These are phyloP conservation scores for Cheilosia vernalis DNA, from an alignment of 2,888 invertebrate species.

Conservation along the genomic window DNA sequence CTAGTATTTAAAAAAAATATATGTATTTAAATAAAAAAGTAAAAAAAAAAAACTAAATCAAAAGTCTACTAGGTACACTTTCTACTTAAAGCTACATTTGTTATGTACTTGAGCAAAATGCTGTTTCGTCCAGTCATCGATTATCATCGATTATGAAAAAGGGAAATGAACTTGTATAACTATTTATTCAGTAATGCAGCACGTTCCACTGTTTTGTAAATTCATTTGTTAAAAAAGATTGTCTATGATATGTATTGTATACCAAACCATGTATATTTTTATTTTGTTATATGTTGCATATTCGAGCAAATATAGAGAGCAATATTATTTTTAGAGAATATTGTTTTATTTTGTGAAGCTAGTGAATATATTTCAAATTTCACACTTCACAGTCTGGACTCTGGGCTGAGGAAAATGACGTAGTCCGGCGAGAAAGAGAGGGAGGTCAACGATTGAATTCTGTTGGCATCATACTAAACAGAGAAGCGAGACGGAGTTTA, in stretches of 20 bases:
- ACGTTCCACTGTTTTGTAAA: constrained; percentile 72
- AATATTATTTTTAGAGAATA: constrained; percentile 55
- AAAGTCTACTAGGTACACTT: constrained; percentile 37
- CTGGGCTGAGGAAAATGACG: too few relatives aligned
- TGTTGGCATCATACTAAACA: too few relatives aligned
- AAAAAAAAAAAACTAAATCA: constrained; percentile 13
- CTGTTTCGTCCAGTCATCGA: constrained; percentile 25
- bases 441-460: too few relatives aligned
- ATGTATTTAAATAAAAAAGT: background rate
- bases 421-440: too few relatives aligned
- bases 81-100: constrained; percentile 40
- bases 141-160: constrained; percentile 5
- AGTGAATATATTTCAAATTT: too few relatives aligned
- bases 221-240: constrained; percentile 41
- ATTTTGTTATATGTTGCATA: constrained; percentile 68
- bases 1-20: background rate
- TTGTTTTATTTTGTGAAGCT: constrained; percentile 3
- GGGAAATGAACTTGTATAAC: constrained; percentile 30
- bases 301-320: constrained; percentile 55
- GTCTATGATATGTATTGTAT: constrained; percentile 45
- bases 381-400: too few relatives aligned
- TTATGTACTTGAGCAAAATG: constrained; percentile 14
- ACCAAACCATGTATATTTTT: constrained; percentile 27
- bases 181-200: constrained; percentile 63
- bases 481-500: too few relatives aligned